These are phyloP conservation scores for Exocentrus adspersus DNA, from an alignment of 2,888 invertebrate genomes.

Conservation along the genomic window DNA sequence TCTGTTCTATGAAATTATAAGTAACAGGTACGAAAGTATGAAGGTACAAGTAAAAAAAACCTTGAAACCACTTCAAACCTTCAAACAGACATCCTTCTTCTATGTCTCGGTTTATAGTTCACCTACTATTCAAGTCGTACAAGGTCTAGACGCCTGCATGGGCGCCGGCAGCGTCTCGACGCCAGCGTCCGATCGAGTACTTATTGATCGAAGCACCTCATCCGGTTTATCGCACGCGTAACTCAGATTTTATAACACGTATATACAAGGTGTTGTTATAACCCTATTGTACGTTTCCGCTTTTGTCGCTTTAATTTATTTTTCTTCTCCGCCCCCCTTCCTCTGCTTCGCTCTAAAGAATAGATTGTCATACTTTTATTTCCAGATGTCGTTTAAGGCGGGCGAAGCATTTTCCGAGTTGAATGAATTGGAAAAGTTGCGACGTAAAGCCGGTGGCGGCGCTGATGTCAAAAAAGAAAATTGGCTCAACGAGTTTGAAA, in stretches of 20 bases:
- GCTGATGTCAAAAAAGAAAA: constrained; percentile 45
- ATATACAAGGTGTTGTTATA: too few species aligned
- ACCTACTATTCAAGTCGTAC: constrained; percentile 20
- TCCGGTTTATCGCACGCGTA: constrained; percentile 37
- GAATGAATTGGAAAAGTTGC: constrained; percentile 50
- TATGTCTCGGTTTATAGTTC: constrained; percentile 14
- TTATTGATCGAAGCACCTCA: constrained; percentile 38
- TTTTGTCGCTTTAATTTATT: too few species aligned
- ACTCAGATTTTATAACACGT: too few species aligned
- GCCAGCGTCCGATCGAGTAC: constrained; percentile 31
- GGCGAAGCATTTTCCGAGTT: constrained; percentile 44
- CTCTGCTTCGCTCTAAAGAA: constrained; percentile 29
- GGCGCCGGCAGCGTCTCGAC: background rate
- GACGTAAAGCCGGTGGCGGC: constrained; percentile 41
- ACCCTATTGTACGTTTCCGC: too few species aligned
- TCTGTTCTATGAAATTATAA: too few species aligned
- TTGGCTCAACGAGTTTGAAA: constrained; percentile 43
- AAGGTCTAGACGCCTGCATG: constrained; percentile 18
- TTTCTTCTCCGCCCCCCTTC: too few species aligned
- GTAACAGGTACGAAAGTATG: too few species aligned
- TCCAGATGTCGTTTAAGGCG: constrained; percentile 38
- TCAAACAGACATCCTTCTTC: too few species aligned
- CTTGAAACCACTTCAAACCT: too few species aligned
- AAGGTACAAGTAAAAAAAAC: too few species aligned
- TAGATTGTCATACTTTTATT: constrained; percentile 44